Evolutionary conservation across 2,888 invertebrate species (phyloP).

Genomic region (Bruchidius siliquastri): DNA sequence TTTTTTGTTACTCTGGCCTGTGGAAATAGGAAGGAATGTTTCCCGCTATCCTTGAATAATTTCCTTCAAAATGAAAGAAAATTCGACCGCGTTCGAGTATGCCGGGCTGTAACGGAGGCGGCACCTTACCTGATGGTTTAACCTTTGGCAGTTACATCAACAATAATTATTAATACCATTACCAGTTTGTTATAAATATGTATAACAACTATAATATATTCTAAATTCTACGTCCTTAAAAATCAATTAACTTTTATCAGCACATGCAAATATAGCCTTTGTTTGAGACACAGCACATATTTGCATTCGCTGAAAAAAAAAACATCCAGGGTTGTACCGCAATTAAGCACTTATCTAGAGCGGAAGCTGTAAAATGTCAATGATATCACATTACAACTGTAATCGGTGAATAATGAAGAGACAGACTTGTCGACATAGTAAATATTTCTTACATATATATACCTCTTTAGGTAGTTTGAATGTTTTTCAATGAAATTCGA

Average conservation of each 20-base stretch:
- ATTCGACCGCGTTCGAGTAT: no score
- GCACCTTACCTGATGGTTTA: not conserved
- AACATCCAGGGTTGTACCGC: not conserved
- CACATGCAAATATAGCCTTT: not conserved
- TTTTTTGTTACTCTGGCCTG: no score
- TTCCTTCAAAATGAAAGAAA: no score
- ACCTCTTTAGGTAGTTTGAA: no score
- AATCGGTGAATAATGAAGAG: not conserved
- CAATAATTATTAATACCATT: not conserved
- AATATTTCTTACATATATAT: no score
- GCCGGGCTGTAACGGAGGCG: no score
- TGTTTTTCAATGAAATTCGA: no score
- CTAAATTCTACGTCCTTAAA: not conserved
- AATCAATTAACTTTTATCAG: not conserved
- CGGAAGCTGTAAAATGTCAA: not conserved
- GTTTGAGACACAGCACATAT: not conserved
- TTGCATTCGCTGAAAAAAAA: not conserved
- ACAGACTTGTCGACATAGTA: no score
- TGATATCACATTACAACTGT: not conserved
- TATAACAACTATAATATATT: not conserved
- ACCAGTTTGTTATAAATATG: not conserved
- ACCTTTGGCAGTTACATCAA: not conserved
- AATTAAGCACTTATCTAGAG: not conserved
- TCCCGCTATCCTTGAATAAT: no score
- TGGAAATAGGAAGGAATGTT: no score